phyloP scores from a whole-genome alignment of 2,797 vertebrate genomes.

The Schizopygopsis malacanthus region DNA sequence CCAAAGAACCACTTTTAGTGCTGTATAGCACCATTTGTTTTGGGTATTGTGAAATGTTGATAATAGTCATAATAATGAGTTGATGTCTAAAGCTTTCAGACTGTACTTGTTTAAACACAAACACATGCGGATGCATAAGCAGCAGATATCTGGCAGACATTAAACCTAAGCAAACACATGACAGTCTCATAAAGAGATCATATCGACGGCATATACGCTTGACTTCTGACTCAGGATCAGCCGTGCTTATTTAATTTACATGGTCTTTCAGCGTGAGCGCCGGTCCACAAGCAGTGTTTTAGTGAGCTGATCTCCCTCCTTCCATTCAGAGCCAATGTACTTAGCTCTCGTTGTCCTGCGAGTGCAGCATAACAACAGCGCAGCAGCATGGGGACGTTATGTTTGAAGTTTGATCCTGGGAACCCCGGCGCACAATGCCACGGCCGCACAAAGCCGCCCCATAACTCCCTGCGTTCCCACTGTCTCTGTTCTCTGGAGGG shows the following conservation, averaged over 20 bases:
- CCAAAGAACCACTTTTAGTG: too few relatives aligned
- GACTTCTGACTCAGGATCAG: slow-evolving; percentile 8
- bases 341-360: slow-evolving; percentile 63
- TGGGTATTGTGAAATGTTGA: not conserved
- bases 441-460: slow-evolving; percentile 76
- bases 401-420: slow-evolving; percentile 83
- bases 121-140: not conserved
- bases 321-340: slow-evolving; percentile 69
- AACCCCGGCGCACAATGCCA: slow-evolving; percentile 78
- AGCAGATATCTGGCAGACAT: not conserved
- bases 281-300: slow-evolving; percentile 31
- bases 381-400: slow-evolving; percentile 70
- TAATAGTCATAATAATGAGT: not conserved
- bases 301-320: slow-evolving; percentile 4
- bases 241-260: not conserved
- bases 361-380: slow-evolving; percentile 69
- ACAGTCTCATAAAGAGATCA: not conserved
- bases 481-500: slow-evolving; percentile 79
- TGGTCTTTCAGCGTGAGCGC: not conserved
- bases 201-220: not conserved
- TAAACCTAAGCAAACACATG: not conserved
- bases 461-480: slow-evolving; percentile 60
- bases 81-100: not conserved
- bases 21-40: too few relatives aligned
- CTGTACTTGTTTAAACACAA: not conserved